Evolutionary conservation across 2,113 vertebrate species (phyloP).

Genomic region (Thalassarche chlororhynchos): DNA sequence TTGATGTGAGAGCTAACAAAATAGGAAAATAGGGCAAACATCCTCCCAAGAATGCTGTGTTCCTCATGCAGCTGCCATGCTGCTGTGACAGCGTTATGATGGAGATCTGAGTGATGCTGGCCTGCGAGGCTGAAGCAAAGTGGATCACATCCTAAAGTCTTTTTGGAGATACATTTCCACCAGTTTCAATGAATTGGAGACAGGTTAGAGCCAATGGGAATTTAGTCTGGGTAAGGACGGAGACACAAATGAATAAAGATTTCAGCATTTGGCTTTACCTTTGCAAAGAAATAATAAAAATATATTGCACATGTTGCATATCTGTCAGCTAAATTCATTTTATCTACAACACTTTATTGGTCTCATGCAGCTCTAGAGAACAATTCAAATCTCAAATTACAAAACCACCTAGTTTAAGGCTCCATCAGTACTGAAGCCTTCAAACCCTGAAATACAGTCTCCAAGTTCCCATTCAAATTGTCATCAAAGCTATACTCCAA

Average conservation of each 20-base stretch:
- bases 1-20: neutral
- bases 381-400: conserved; percentile 57
- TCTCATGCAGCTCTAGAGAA: conserved; percentile 41
- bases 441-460: conserved; percentile 36
- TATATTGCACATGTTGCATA: conserved; percentile 23
- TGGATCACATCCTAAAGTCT: neutral
- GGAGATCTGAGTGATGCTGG: neutral
- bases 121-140: neutral
- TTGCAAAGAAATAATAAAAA: conserved; percentile 52
- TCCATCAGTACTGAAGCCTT: conserved; percentile 19
- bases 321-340: conserved; percentile 53
- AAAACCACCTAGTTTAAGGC: conserved; percentile 42
- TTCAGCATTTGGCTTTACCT: conserved; percentile 33
- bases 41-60: neutral
- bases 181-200: neutral
- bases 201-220: neutral
- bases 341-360: conserved; percentile 26
- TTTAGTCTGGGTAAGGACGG: neutral
- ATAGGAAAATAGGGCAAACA: rapidly evolving
- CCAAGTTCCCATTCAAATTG: conserved; percentile 61
- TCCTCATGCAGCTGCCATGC: neutral
- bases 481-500: conserved; percentile 56
- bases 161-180: neutral
- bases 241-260: conserved; percentile 21
- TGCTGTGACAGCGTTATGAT: neutral